Conservation (phyloP, 2,888 invertebrate genomes). For the Philereme transversata region DNA sequence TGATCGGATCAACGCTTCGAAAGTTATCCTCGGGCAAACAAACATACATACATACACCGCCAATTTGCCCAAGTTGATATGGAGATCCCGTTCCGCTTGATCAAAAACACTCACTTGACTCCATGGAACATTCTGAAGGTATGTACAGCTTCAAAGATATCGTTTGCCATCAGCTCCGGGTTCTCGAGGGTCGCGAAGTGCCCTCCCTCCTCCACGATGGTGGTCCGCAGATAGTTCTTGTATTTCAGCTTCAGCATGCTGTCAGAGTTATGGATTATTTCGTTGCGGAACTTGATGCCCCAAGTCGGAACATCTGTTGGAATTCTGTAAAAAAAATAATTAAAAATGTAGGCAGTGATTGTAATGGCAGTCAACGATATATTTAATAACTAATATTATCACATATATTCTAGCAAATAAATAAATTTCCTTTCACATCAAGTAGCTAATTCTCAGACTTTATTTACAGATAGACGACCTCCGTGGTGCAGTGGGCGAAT, state of each 20-base stretch:
- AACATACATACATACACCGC: too few relatives aligned
- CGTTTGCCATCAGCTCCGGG: conserved; percentile 88
- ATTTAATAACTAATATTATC: too few relatives aligned
- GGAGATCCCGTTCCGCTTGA: neutral
- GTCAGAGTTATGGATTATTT: conserved; percentile 85
- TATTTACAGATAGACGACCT: too few relatives aligned
- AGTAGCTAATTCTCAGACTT: too few relatives aligned
- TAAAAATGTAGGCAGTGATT: too few relatives aligned
- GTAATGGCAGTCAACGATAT: too few relatives aligned
- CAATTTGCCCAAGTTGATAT: too few relatives aligned
- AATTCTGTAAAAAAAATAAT: conserved; percentile 70
- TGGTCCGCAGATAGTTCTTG: conserved; percentile 86
- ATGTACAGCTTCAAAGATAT: conserved; percentile 86
- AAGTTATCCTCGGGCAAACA: too few relatives aligned
- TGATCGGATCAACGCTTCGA: too few relatives aligned
- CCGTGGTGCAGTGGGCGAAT: too few relatives aligned
- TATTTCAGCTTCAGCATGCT: conserved; percentile 84
- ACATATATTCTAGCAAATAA: too few relatives aligned
- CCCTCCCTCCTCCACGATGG: conserved; percentile 87
- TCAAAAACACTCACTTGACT: conserved; percentile 38
- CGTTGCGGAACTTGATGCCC: conserved; percentile 89
- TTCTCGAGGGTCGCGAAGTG: conserved; percentile 94
- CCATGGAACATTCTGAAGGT: conserved; percentile 66
- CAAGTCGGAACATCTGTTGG: conserved; percentile 88
- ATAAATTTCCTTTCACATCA: too few relatives aligned